A percentile compares a stretch with the other conserved stretches of the same genome.
These are phyloP conservation scores for Agrochola lychnidis DNA, from an alignment of 2,888 invertebrate species.

Conservation along the genomic window DNA sequence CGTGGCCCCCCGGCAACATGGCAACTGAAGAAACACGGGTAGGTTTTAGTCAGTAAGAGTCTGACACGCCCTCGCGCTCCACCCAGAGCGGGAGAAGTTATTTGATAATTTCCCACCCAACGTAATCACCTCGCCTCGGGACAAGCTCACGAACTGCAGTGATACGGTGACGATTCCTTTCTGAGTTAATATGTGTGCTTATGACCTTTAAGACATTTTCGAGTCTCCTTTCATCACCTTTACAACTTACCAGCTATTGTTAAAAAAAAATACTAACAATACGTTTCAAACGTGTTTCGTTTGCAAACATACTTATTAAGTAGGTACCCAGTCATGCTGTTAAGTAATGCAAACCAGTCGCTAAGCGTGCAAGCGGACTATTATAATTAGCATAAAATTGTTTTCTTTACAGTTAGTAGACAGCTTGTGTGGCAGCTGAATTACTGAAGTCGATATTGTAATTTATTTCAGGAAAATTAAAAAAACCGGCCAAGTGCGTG, in stretches of 20 bases:
- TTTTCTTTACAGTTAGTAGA: background rate
- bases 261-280: background rate
- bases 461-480: slow-evolving; percentile 1
- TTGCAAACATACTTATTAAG: background rate
- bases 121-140: no score
- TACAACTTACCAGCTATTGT: background rate
- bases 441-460: background rate
- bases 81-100: no score
- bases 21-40: no score
- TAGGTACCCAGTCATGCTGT: background rate
- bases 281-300: background rate
- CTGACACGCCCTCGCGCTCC: no score
- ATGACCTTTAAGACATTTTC: background rate
- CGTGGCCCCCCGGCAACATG: no score
- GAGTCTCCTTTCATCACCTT: background rate
- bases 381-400: background rate
- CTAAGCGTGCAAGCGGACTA: background rate
- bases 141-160: no score
- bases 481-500: no score
- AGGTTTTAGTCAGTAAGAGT: no score
- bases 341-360: background rate
- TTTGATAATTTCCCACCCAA: no score
- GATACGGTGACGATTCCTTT: no score
- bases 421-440: background rate
- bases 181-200: no score